A percentile compares a stretch with the other conserved stretches of the same genome.
These are phyloP conservation scores for Leptopilina boulardi DNA, from an alignment of 1,140 invertebrate genomes.

Conservation along the genomic window DNA sequence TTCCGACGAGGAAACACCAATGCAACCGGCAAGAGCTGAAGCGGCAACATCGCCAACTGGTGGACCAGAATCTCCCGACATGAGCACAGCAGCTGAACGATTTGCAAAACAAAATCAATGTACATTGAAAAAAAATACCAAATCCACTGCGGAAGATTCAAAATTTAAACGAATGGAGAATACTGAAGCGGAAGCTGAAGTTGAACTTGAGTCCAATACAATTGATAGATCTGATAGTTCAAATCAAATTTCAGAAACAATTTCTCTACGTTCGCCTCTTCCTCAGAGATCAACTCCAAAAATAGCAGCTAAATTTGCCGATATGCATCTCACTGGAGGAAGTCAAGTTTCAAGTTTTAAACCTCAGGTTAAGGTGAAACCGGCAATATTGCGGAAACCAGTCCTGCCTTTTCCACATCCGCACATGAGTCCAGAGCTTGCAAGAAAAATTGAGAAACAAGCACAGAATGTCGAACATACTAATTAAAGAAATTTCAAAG, in stretches of 20 bases:
- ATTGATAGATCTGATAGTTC: slow-evolving; percentile 70
- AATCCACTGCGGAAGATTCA: slow-evolving; percentile 60
- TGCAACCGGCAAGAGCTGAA: slow-evolving; percentile 49
- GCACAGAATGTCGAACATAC: slow-evolving; percentile 69
- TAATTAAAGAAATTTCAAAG: slow-evolving; percentile 54
- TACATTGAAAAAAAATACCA: slow-evolving; percentile 87
- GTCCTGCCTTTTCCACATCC: slow-evolving; percentile 75
- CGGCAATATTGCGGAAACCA: slow-evolving; percentile 84
- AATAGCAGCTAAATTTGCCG: slow-evolving; percentile 79
- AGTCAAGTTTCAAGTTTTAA: slow-evolving; percentile 79
- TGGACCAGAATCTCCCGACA: slow-evolving; percentile 81
- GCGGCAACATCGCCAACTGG: slow-evolving; percentile 64
- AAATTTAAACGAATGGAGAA: slow-evolving; percentile 58
- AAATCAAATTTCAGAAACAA: slow-evolving; percentile 64
- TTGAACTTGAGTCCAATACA: slow-evolving; percentile 48
- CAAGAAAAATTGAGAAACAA: slow-evolving; percentile 73
- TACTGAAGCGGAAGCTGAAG: slow-evolving; percentile 56
- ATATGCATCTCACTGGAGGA: slow-evolving; percentile 78
- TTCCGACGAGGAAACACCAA: slow-evolving; percentile 69
- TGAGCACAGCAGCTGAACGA: slow-evolving; percentile 84
- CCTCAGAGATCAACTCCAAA: slow-evolving; percentile 78
- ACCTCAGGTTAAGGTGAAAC: slow-evolving; percentile 84
- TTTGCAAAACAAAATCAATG: slow-evolving; percentile 89
- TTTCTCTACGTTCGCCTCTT: slow-evolving; percentile 72
- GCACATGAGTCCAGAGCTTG: slow-evolving; percentile 71